Conservation (phyloP, 30 jellyfish, hydroid and myxozoan genomes). For the Hydra vulgaris region DNA sequence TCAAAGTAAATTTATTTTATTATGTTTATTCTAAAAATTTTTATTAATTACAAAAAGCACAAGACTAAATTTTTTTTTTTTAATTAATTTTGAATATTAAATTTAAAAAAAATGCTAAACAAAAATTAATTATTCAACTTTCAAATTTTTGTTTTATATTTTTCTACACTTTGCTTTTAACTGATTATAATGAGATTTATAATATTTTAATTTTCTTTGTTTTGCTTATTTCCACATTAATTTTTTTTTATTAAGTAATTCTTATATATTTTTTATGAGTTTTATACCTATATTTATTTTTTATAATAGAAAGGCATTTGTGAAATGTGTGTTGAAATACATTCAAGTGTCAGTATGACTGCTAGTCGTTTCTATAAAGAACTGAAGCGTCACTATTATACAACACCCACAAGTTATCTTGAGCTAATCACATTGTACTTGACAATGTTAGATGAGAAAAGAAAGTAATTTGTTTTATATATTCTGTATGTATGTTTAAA, state of each 20-base stretch:
- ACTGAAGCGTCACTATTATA: conserved; percentile 59
- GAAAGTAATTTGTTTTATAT: conserved; percentile 35
- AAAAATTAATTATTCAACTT: too few species aligned
- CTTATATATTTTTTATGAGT: too few species aligned
- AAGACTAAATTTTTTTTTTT: too few species aligned
- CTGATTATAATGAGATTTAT: too few species aligned
- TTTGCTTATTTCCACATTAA: too few species aligned
- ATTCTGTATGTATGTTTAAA: neutral
- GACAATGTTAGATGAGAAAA: conserved; percentile 64
- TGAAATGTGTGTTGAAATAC: conserved; percentile 85
- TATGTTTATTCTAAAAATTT: neutral
- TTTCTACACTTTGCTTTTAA: neutral
- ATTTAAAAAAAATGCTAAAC: too few species aligned
- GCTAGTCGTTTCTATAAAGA: conserved; percentile 64
- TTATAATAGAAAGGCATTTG: conserved; percentile 53
- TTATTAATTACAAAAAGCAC: too few species aligned
- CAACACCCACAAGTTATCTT: conserved; percentile 84
- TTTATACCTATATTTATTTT: too few species aligned
- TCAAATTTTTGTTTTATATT: too few species aligned
- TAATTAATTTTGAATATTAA: too few species aligned
- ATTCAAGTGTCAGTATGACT: conserved; percentile 67
- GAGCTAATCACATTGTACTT: conserved; percentile 64
- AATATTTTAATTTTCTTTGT: too few species aligned
- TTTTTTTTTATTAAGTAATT: too few species aligned
- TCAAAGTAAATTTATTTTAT: conserved; percentile 32